Percentiles rank a stretch among this genome's conserved stretches.
phyloP scores from a whole-genome alignment of 2,888 invertebrate species.

The Eudasyphora cyanicolor region DNA sequence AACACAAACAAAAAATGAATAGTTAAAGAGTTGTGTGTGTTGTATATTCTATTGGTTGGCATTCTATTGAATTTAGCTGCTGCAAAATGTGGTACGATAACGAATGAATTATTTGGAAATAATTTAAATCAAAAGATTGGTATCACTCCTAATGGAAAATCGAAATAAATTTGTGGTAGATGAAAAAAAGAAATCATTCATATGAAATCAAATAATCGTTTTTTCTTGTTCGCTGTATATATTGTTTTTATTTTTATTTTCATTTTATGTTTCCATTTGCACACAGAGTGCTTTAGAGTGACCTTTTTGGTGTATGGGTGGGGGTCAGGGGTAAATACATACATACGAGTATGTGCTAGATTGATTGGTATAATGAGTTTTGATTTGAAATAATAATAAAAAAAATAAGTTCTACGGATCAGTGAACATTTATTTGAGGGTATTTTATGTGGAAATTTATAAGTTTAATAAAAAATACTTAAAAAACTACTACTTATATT shows the following conservation, averaged over 20 bases:
- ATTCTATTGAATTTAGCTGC: slow-evolving; percentile 18
- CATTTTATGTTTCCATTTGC: not conserved
- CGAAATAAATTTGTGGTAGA: slow-evolving; percentile 33
- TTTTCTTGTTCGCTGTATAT: not conserved
- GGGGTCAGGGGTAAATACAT: not conserved
- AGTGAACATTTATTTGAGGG: not conserved
- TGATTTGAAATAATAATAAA: not conserved
- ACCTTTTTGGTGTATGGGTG: not conserved
- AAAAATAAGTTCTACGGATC: not conserved
- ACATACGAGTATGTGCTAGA: not conserved
- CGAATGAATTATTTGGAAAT: slow-evolving; percentile 30
- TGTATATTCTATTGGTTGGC: too few species aligned
- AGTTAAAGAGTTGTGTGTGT: slow-evolving; percentile 13
- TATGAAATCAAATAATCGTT: slow-evolving; percentile 9
- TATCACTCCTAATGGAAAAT: slow-evolving; percentile 33
- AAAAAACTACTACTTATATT: too few species aligned
- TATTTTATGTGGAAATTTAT: too few species aligned
- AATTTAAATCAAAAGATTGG: slow-evolving; percentile 30
- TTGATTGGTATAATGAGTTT: slow-evolving; percentile 3
- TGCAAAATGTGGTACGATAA: slow-evolving; percentile 21
- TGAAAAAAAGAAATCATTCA: not conserved
- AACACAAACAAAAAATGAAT: not conserved
- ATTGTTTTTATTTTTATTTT: not conserved
- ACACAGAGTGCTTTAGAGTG: not conserved
- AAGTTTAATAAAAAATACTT: too few species aligned